phyloP scores from a whole-genome alignment of 2,888 invertebrate species.

The Sisyra nigra region DNA sequence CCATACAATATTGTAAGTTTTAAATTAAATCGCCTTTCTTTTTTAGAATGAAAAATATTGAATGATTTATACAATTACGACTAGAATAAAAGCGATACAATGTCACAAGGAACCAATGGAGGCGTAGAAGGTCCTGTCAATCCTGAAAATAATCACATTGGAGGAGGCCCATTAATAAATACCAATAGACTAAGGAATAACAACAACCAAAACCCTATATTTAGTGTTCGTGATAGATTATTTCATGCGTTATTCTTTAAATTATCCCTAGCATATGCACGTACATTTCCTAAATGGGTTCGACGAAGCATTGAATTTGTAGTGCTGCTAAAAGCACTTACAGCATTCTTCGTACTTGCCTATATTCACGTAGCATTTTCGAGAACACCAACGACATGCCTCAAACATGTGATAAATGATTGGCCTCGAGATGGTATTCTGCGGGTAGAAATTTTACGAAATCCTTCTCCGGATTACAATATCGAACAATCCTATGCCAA shows the following conservation, averaged over 20 bases:
- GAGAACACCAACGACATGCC: slow-evolving; percentile 81
- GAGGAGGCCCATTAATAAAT: slow-evolving; percentile 38
- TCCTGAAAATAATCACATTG: slow-evolving; percentile 34
- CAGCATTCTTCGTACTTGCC: slow-evolving; percentile 77
- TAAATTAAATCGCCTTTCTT: background rate
- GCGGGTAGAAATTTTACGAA: slow-evolving; percentile 70
- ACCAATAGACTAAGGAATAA: slow-evolving; percentile 33
- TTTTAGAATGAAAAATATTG: background rate
- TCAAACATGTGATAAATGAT: slow-evolving; percentile 69
- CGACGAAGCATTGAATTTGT: slow-evolving; percentile 72
- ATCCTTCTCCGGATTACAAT: slow-evolving; percentile 54
- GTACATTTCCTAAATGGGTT: slow-evolving; percentile 71
- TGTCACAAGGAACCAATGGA: slow-evolving; percentile 8
- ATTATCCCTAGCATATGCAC: slow-evolving; percentile 80
- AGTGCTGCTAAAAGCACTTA: slow-evolving; percentile 62
- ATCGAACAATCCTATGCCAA: slow-evolving; percentile 73
- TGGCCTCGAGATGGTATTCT: slow-evolving; percentile 96
- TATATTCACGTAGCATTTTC: slow-evolving; percentile 94
- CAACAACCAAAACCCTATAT: slow-evolving; percentile 56
- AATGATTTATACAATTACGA: too few relatives aligned
- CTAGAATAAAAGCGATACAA: background rate
- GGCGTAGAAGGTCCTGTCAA: slow-evolving; percentile 21
- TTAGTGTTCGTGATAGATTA: slow-evolving; percentile 76
- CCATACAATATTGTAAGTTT: too few relatives aligned
- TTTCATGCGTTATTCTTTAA: slow-evolving; percentile 92